Evolutionary conservation across 1,140 invertebrate genomes (phyloP).

Genomic region (Drosophila aff.): DNA sequence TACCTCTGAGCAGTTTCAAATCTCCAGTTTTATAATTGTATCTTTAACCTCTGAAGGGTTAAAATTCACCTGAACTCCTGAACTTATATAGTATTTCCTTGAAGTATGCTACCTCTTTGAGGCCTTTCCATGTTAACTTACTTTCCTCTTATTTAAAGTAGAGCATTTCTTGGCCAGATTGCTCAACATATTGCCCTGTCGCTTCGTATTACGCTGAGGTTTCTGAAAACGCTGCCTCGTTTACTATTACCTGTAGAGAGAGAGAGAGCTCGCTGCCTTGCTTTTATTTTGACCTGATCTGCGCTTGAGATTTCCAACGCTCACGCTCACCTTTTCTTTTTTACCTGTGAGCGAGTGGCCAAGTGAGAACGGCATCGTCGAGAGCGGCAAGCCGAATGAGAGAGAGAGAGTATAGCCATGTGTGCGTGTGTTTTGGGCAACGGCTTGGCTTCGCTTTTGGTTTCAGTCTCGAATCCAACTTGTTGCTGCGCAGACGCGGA

Average conservation of each 20-base stretch:
- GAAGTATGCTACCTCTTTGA: background rate
- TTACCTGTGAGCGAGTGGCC: conserved; percentile 57
- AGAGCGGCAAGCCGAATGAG: background rate
- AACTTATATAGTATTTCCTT: background rate
- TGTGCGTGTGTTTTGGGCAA: conserved; percentile 25
- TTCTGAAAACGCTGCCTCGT: conserved; percentile 47
- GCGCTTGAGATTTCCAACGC: conserved; percentile 64
- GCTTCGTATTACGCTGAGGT: conserved; percentile 57
- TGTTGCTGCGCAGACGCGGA: conserved; percentile 82
- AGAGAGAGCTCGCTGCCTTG: conserved; percentile 48
- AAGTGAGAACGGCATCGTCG: background rate
- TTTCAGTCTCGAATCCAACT: conserved; percentile 78
- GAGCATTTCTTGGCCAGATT: conserved; percentile 42
- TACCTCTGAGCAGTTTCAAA: too few relatives aligned
- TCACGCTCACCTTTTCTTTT: conserved; percentile 65
- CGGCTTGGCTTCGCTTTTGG: conserved; percentile 33
- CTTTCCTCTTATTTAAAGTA: conserved; percentile 6
- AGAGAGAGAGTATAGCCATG: background rate
- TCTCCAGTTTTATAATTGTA: background rate
- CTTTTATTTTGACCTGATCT: conserved; percentile 72
- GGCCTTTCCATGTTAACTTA: background rate
- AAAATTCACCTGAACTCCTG: too few relatives aligned
- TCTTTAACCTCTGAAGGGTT: too few relatives aligned
- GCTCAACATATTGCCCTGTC: conserved; percentile 19
- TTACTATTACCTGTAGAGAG: conserved; percentile 50